Base-by-base conservation (phyloP, 2,797 vertebrate genomes). In the Myioborus miniatus region DNA sequence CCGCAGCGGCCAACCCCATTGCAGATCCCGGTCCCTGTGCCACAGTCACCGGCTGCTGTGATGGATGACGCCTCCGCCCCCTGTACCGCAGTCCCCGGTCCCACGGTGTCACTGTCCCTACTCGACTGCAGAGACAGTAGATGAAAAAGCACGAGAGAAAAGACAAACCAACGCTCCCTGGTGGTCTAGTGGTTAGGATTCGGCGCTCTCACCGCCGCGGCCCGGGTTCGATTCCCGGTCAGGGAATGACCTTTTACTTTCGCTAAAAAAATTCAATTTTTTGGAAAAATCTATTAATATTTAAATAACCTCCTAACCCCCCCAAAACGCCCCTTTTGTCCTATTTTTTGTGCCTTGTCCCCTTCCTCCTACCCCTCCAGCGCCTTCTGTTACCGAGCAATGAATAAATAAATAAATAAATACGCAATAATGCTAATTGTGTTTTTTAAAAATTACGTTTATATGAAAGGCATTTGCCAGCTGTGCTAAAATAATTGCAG, bases 81-180 rank as follows among this genome's bases (percentile, higher is more conserved):
- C 3, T 3, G 49, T 29, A 2, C 49, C 18, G 15, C 41, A 62
- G 49, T 55, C 1, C 7, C 11, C 29, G 1, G 10, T 22, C 8
- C 10, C 6, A 5, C 4, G 2, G 2, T 2, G 0, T 3, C 5
- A 0, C 4, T 0, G 3, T 8, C 8, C 10, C 2, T 0, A 2
- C 2, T 0, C 2, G 4, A 5, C 7, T 4, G 5, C 6, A 0
- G 2, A 5, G 3, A 0, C 0, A 2, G 0, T 0, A 0, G 3
- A 0, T 52, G 2, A 67, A 39, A 2, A 9, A 4, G 0, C 0
- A 2, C 1, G 21, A 44, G 6, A 2, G 3, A 5, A 0, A 0
- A 0, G 0, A 0, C 3, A 3, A 0, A 0, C 1, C 0, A 64
- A 24, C 55, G 12, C 12, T 74, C 71, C 71, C 62, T 58, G 85